Evolutionary conservation across 2,888 invertebrate genomes (phyloP).

Genomic region (Lasioglossum morio): DNA sequence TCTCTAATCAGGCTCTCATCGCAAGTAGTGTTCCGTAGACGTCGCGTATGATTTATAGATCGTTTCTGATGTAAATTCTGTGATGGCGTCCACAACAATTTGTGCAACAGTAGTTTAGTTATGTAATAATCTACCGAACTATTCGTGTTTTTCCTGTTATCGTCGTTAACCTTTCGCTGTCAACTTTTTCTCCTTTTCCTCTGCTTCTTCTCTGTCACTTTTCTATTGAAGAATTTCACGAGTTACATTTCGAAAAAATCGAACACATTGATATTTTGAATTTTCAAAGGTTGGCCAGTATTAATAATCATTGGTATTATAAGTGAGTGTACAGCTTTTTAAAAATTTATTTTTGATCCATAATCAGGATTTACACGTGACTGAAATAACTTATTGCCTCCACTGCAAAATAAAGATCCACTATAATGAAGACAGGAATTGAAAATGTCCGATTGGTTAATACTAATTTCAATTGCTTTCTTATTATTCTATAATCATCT

Average conservation of each 20-base stretch:
- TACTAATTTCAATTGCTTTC: not conserved
- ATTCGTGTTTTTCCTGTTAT: not conserved
- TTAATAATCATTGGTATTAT: not conserved
- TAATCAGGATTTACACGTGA: not conserved
- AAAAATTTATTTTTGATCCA: not conserved
- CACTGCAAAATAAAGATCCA: not conserved
- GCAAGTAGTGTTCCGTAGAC: not conserved
- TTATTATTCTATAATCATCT: not conserved
- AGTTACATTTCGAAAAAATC: too few relatives aligned
- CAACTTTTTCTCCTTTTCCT: not conserved
- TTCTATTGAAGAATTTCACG: not conserved
- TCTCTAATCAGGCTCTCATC: conserved; percentile 21
- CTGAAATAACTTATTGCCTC: not conserved
- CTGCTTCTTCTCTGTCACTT: not conserved
- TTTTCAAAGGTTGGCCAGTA: not conserved
- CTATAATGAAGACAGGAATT: not conserved
- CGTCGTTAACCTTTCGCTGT: not conserved
- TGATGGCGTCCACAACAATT: not conserved
- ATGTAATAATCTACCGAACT: not conserved
- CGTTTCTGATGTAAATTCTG: not conserved
- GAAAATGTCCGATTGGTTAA: not conserved
- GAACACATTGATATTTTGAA: too few relatives aligned
- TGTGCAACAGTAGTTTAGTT: not conserved
- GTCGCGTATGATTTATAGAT: conserved; percentile 30
- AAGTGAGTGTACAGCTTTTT: not conserved